A percentile compares a stretch with the other conserved stretches of the same genome.
Evolutionary conservation across 2,888 invertebrate genomes (phyloP).

Genomic region (Agrochola macilenta): DNA sequence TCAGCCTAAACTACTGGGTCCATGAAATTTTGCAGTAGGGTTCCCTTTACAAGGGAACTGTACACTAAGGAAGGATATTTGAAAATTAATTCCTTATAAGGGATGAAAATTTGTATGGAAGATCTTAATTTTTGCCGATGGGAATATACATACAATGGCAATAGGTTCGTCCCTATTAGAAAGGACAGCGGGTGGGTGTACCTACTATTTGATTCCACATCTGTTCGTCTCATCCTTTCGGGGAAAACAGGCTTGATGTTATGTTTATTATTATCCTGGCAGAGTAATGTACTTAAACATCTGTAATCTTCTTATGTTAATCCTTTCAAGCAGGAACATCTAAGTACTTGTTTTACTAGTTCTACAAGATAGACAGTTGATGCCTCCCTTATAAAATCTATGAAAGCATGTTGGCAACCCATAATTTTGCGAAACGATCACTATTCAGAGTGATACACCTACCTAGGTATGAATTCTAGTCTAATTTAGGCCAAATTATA

Average conservation of each 20-base stretch:
- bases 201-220: background rate
- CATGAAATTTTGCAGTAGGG: background rate
- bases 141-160: background rate
- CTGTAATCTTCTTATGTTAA: constrained; percentile 37
- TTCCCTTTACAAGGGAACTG: background rate
- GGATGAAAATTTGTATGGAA: background rate
- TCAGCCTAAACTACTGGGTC: background rate
- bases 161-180: background rate
- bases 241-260: background rate
- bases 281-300: background rate
- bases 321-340: constrained; percentile 26
- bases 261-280: constrained; percentile 6
- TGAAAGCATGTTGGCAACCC: constrained; percentile 8
- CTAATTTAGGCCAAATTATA: constrained; percentile 69
- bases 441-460: constrained; percentile 5
- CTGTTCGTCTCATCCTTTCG: background rate
- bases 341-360: constrained; percentile 38
- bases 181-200: background rate
- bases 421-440: constrained; percentile 5
- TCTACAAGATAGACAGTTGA: constrained; percentile 26
- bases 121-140: background rate
- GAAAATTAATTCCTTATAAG: background rate
- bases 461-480: background rate
- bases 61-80: background rate
- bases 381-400: constrained; percentile 20